A percentile compares a stretch with the other conserved stretches of the same genome.
Evolutionary conservation across 1,140 invertebrate species (phyloP).

Genomic region (Sesamia nonagrioides): DNA sequence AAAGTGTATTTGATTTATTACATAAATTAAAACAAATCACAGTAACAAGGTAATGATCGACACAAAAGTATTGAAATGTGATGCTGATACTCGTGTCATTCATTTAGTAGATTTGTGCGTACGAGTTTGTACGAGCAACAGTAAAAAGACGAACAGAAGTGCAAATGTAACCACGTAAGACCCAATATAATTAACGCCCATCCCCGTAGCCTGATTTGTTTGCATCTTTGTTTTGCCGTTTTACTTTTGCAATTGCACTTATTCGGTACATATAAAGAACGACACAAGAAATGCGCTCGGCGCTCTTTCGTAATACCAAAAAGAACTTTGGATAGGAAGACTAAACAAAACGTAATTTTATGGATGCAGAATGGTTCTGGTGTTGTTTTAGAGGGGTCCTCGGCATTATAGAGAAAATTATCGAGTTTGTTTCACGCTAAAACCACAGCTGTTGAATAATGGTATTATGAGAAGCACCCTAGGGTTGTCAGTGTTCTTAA

Average conservation of each 20-base stretch:
- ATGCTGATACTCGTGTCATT: constrained; percentile 59
- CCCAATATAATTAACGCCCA: background rate
- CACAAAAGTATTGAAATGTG: constrained; percentile 67
- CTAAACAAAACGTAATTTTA: constrained; percentile 23
- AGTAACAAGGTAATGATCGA: constrained; percentile 84
- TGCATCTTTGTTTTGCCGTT: background rate
- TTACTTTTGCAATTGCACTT: background rate
- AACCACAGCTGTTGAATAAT: background rate
- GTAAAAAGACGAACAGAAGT: background rate
- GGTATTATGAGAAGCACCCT: background rate
- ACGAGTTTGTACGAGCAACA: constrained; percentile 27
- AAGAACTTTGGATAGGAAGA: constrained; percentile 11
- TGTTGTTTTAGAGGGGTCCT: background rate
- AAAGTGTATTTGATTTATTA: constrained; percentile 64
- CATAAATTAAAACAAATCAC: constrained; percentile 85
- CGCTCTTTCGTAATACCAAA: background rate
- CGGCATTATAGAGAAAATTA: background rate
- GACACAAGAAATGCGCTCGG: constrained; percentile 23
- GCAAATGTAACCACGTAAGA: background rate
- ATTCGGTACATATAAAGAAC: background rate
- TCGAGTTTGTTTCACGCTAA: background rate
- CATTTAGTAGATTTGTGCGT: constrained; percentile 67
- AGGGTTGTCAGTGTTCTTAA: background rate
- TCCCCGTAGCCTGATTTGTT: background rate
- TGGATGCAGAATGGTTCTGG: background rate